Conservation (phyloP, 2,888 invertebrate genomes). For the Orthosia incerta region DNA sequence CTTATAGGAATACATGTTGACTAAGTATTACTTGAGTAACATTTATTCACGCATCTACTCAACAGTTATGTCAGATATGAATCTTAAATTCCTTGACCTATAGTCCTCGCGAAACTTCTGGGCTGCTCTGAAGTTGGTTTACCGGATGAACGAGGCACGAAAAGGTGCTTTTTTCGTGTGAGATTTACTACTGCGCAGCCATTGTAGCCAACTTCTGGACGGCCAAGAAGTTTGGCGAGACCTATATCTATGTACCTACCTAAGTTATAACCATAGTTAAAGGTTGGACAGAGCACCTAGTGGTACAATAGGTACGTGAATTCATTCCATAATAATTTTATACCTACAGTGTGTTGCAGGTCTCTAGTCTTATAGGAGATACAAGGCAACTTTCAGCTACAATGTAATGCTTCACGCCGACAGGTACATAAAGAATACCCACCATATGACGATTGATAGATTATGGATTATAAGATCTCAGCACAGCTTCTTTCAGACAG, state of each 20-base stretch:
- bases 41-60: constrained; percentile 43
- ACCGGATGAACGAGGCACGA: too few relatives aligned
- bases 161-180: too few relatives aligned
- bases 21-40: constrained; percentile 25
- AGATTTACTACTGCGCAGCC: too few relatives aligned
- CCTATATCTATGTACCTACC: constrained; percentile 54
- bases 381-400: constrained; percentile 66
- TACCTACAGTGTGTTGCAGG: constrained; percentile 58
- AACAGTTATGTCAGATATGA: constrained; percentile 53
- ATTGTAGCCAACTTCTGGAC: too few relatives aligned
- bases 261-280: constrained; percentile 51
- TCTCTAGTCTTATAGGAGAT: constrained; percentile 63
- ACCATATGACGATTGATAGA: constrained; percentile 24
- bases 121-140: too few relatives aligned
- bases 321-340: constrained; percentile 50
- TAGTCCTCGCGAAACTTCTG: too few relatives aligned
- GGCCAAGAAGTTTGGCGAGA: too few relatives aligned
- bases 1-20: constrained; percentile 53
- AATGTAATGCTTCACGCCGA: constrained; percentile 44
- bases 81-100: constrained; percentile 56
- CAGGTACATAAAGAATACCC: constrained; percentile 44
- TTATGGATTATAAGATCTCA: constrained; percentile 40
- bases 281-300: constrained; percentile 60
- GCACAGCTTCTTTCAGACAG: constrained; percentile 51
- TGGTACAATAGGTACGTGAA: constrained; percentile 47